Conservation (phyloP, 2,888 invertebrate genomes). For the Halocaridina rubra region DNA sequence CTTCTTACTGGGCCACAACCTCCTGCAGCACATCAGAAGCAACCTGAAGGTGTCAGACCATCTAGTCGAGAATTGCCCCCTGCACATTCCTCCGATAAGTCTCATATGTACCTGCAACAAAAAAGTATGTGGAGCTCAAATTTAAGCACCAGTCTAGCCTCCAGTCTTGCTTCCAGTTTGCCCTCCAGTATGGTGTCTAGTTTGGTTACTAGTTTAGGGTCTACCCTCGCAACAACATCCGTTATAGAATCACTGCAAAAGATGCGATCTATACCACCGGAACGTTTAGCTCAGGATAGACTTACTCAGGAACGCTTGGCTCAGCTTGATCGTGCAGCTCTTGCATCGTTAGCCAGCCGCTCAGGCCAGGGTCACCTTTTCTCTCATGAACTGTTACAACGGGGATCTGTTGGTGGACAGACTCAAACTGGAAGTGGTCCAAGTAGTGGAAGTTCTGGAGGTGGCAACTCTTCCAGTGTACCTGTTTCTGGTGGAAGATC, state of each 20-base stretch:
- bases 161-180: slow-evolving; percentile 48
- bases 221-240: slow-evolving; percentile 49
- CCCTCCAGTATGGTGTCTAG: slow-evolving; percentile 48
- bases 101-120: slow-evolving; percentile 54
- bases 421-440: slow-evolving; percentile 42
- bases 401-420: slow-evolving; percentile 44
- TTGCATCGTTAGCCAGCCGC: slow-evolving; percentile 52
- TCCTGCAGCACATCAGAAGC: slow-evolving; percentile 60
- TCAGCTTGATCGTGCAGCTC: slow-evolving; percentile 50
- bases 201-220: slow-evolving; percentile 49
- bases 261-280: slow-evolving; percentile 55
- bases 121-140: slow-evolving; percentile 62
- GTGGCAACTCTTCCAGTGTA: slow-evolving; percentile 29
- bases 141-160: slow-evolving; percentile 42
- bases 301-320: slow-evolving; percentile 22
- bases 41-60: slow-evolving; percentile 49
- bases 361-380: slow-evolving; percentile 50
- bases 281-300: slow-evolving; percentile 47
- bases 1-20: slow-evolving; percentile 42
- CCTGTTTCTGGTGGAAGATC: slow-evolving; percentile 23
- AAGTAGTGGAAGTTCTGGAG: slow-evolving; percentile 50
- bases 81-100: slow-evolving; percentile 55
- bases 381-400: slow-evolving; percentile 55
- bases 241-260: slow-evolving; percentile 57
- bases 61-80: slow-evolving; percentile 60